phyloP scores from a whole-genome alignment of 2,888 invertebrate genomes.

The Papilio protenor region DNA sequence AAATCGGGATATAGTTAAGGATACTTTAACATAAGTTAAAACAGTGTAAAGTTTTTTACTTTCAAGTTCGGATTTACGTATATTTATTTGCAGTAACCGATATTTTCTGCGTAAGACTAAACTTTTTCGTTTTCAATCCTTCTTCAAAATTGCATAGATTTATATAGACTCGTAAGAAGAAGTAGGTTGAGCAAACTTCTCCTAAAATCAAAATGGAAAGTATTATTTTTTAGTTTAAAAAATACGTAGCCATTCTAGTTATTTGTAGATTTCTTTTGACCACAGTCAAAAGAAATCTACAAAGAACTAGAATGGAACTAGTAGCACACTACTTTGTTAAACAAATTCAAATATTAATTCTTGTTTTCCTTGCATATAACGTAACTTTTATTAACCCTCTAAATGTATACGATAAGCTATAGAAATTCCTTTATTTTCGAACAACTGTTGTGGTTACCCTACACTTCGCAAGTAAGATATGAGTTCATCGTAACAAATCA shows the following conservation, averaged over 20 bases:
- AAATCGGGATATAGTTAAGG: too few species aligned
- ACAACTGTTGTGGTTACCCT: neutral
- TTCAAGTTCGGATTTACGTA: neutral
- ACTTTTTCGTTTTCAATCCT: conserved; percentile 21
- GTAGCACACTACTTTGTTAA: too few species aligned
- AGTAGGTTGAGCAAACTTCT: conserved; percentile 2
- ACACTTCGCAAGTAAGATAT: conserved; percentile 22
- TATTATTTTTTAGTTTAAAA: too few species aligned
- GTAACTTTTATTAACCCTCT: neutral
- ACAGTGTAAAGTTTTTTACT: neutral
- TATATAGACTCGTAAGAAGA: conserved; percentile 17
- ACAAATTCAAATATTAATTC: too few species aligned
- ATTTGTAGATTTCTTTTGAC: too few species aligned
- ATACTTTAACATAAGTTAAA: too few species aligned
- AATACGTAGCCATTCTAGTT: too few species aligned
- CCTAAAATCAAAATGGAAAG: too few species aligned
- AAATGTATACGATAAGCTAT: neutral
- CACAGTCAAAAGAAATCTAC: too few species aligned
- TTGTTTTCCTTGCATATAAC: neutral
- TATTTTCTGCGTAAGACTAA: conserved; percentile 14
- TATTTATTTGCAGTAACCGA: conserved; percentile 5
- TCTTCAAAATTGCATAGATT: conserved; percentile 30
- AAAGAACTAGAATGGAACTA: too few species aligned
- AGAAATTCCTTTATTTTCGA: neutral
- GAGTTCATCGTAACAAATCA: conserved; percentile 37